These are phyloP conservation scores for Melanophora roralis DNA, from an alignment of 2,888 invertebrate genomes.

Conservation along the genomic window DNA sequence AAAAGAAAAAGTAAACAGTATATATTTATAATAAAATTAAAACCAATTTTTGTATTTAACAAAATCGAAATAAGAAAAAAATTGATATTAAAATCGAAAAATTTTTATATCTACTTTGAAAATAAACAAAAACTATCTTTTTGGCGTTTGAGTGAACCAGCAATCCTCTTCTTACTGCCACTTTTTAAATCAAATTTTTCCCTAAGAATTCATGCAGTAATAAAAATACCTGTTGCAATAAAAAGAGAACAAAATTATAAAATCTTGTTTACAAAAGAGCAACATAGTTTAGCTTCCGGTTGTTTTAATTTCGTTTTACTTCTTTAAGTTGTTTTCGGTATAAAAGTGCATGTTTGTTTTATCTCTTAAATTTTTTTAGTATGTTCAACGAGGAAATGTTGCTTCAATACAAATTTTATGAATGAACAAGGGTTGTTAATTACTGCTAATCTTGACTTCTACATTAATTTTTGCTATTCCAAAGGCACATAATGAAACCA, in stretches of 20 bases:
- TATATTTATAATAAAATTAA: too few species aligned
- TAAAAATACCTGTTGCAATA: slow-evolving; percentile 36
- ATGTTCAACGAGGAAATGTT: background rate
- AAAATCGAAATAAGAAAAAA: too few species aligned
- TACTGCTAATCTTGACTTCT: slow-evolving; percentile 7
- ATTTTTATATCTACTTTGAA: too few species aligned
- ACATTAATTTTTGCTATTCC: slow-evolving; percentile 1
- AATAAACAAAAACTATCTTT: too few species aligned
- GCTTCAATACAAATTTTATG: background rate
- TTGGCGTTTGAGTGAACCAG: too few species aligned
- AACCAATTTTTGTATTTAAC: too few species aligned
- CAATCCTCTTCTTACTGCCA: too few species aligned
- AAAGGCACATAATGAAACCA: slow-evolving; percentile 47
- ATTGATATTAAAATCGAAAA: too few species aligned
- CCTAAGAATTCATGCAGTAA: slow-evolving; percentile 32
- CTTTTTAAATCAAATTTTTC: background rate
- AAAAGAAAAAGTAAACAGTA: too few species aligned
- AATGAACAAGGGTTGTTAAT: background rate
- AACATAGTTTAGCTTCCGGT: slow-evolving; percentile 58
- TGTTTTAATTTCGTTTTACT: slow-evolving; percentile 1
- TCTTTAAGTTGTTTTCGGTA: slow-evolving; percentile 7
- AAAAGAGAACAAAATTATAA: background rate
- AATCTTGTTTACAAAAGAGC: slow-evolving; percentile 1
- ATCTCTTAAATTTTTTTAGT: slow-evolving; percentile 21
- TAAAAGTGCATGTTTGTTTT: slow-evolving; percentile 2